Conservation (phyloP, 2,113 vertebrate species). For the Malaclemys terrapin region DNA sequence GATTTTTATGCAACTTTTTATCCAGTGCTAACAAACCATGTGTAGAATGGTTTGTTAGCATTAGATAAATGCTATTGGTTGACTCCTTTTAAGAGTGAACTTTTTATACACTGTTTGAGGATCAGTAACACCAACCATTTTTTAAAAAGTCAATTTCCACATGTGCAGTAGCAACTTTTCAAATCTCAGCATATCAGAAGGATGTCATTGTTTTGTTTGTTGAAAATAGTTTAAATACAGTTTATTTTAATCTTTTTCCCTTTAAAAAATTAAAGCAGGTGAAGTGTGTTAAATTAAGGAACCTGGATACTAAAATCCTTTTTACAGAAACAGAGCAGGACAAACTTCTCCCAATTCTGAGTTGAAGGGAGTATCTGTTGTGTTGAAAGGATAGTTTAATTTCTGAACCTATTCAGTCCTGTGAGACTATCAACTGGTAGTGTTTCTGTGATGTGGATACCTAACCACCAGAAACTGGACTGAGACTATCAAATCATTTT, state of each 20-base stretch:
- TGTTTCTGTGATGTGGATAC: rapidly evolving
- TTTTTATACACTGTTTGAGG: too few species aligned
- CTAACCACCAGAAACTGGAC: neutral
- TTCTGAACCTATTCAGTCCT: neutral
- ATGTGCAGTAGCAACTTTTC: too few species aligned
- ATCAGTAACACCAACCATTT: too few species aligned
- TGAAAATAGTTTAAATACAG: too few species aligned
- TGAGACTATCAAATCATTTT: neutral
- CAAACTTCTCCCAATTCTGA: neutral
- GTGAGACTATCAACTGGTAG: neutral
- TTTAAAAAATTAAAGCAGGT: neutral
- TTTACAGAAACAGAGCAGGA: neutral
- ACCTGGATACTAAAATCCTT: neutral
- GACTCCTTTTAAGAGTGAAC: too few species aligned
- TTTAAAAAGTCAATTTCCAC: too few species aligned
- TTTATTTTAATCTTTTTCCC: neutral
- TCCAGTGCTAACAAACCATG: too few species aligned
- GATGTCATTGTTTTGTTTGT: too few species aligned
- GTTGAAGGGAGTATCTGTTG: neutral
- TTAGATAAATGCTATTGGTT: too few species aligned
- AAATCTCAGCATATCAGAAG: too few species aligned
- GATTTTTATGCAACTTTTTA: too few species aligned
- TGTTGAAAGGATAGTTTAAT: neutral
- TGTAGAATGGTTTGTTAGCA: too few species aligned
- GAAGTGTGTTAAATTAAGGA: neutral